Evolutionary conservation across 2,113 vertebrate genomes (phyloP).

Genomic region (Prionailurus bengalensis): DNA sequence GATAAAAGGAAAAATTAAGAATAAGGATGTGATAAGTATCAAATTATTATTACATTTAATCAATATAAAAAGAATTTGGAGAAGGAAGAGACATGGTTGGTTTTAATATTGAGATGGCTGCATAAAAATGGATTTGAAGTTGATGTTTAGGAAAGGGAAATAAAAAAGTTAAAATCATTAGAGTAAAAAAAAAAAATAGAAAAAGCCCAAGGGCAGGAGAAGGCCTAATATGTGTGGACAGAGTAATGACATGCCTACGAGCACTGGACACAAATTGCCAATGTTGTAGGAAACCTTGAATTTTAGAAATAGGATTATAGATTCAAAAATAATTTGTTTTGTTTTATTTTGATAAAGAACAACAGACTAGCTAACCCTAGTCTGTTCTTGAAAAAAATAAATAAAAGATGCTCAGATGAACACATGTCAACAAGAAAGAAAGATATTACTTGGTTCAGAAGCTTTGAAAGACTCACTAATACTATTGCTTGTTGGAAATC

Average conservation of each 20-base stretch:
- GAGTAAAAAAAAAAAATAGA: neutral
- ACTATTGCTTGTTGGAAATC: neutral
- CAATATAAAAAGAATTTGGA: neutral
- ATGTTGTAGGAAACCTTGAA: neutral
- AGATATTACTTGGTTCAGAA: neutral
- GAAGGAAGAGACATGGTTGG: neutral
- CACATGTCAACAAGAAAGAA: neutral
- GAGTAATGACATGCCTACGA: neutral
- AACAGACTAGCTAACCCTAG: neutral
- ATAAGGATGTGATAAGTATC: neutral
- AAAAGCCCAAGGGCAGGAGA: neutral
- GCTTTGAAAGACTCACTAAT: neutral
- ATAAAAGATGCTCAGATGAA: neutral
- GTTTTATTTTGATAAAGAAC: neutral
- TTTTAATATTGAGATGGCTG: neutral
- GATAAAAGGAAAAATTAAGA: neutral
- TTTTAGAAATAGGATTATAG: neutral
- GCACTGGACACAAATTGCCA: neutral
- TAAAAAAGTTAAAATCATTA: neutral
- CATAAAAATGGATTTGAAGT: neutral
- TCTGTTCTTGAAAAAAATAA: neutral
- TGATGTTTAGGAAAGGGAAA: neutral
- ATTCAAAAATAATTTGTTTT: neutral
- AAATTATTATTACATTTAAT: neutral
- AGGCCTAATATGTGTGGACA: neutral